Conservation (phyloP, 2,888 invertebrate genomes). For the Miltochrista miniata region DNA sequence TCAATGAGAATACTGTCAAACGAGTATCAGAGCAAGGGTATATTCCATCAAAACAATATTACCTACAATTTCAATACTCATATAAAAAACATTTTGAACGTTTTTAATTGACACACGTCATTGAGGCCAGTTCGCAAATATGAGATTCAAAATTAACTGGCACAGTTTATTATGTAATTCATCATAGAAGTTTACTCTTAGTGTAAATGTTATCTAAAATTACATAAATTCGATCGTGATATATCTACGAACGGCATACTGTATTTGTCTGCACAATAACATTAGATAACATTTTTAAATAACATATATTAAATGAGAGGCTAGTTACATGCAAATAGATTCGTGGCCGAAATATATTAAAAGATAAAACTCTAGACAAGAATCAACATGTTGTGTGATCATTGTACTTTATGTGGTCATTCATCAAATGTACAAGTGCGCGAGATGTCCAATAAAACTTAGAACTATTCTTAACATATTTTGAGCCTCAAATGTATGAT, state of each 20-base stretch:
- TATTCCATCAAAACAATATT: slow-evolving; percentile 52
- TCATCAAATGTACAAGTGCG: slow-evolving; percentile 73
- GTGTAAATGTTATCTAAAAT: slow-evolving; percentile 73
- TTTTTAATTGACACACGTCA: slow-evolving; percentile 69
- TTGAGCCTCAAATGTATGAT: slow-evolving; percentile 68
- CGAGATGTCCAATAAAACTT: slow-evolving; percentile 49
- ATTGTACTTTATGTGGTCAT: slow-evolving; percentile 74
- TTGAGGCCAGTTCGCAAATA: slow-evolving; percentile 49
- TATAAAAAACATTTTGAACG: slow-evolving; percentile 66
- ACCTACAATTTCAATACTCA: slow-evolving; percentile 51
- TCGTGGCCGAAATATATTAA: slow-evolving; percentile 73
- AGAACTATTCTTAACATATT: slow-evolving; percentile 56
- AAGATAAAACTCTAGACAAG: slow-evolving; percentile 69
- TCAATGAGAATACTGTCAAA: slow-evolving; percentile 23
- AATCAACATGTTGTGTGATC: slow-evolving; percentile 65
- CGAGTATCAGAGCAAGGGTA: slow-evolving; percentile 61
- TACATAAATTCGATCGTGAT: slow-evolving; percentile 72
- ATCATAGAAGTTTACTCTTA: slow-evolving; percentile 38
- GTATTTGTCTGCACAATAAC: slow-evolving; percentile 55
- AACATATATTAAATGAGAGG: slow-evolving; percentile 32
- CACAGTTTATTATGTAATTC: slow-evolving; percentile 34
- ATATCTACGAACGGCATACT: slow-evolving; percentile 51
- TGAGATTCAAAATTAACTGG: slow-evolving; percentile 39
- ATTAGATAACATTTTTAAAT: slow-evolving; percentile 38
- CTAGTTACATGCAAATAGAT: slow-evolving; percentile 63